Conservation (phyloP, 2,888 invertebrate genomes). For the Vandiemenella viatica region DNA sequence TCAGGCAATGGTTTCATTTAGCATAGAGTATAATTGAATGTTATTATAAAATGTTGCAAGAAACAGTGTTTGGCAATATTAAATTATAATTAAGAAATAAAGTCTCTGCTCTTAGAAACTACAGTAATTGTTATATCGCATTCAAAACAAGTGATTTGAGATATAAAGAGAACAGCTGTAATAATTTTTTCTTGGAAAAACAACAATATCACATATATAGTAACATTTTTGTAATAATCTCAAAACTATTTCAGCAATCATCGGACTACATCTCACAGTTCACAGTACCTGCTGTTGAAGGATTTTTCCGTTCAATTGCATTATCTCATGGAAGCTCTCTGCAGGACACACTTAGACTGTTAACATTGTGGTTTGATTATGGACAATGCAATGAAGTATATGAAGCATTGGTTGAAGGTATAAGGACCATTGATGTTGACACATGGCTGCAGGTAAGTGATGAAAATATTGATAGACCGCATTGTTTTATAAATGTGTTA, state of each 20-base stretch:
- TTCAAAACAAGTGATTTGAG: too few relatives aligned
- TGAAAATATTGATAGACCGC: not conserved
- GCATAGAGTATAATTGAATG: too few relatives aligned
- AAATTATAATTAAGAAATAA: too few relatives aligned
- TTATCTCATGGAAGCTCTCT: constrained; percentile 83
- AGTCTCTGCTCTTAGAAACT: too few relatives aligned
- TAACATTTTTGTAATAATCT: not conserved
- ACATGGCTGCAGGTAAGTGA: constrained; percentile 78
- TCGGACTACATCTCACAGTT: constrained; percentile 47
- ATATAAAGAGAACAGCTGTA: too few relatives aligned
- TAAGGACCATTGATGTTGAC: constrained; percentile 86
- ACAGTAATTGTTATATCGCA: too few relatives aligned
- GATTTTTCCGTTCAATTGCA: constrained; percentile 90
- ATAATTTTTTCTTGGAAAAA: too few relatives aligned
- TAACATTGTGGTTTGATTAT: constrained; percentile 97
- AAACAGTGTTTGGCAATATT: too few relatives aligned
- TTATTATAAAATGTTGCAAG: too few relatives aligned
- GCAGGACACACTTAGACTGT: constrained; percentile 86
- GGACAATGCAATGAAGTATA: constrained; percentile 88
- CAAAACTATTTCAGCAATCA: not conserved
- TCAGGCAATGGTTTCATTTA: too few relatives aligned
- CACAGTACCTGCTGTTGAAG: constrained; percentile 86
- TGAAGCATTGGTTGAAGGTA: constrained; percentile 82
- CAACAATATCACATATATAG: too few relatives aligned
- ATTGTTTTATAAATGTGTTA: too few relatives aligned